Evolutionary conservation across 1,140 invertebrate species (phyloP).

Genomic region (Drosophila arawakana): DNA sequence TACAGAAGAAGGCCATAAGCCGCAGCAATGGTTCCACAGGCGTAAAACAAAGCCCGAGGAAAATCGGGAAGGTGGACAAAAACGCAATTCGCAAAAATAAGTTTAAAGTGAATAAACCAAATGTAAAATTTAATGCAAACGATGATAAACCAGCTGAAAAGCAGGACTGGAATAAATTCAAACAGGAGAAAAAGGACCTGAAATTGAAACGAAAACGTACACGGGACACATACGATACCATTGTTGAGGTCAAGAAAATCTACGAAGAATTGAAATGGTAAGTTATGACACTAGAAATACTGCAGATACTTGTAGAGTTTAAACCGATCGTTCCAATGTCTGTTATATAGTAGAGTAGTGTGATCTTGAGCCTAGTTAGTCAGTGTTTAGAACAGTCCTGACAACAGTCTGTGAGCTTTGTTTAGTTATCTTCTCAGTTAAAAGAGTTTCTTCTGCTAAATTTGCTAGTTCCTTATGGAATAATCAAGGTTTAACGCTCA

Average conservation of each 20-base stretch:
- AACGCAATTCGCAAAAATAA: slow-evolving; percentile 20
- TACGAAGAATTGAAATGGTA: slow-evolving; percentile 91
- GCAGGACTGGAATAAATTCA: slow-evolving; percentile 90
- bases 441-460: no score
- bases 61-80: not conserved
- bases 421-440: no score
- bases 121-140: slow-evolving; percentile 28
- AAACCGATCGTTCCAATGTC: no score
- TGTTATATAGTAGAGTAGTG: no score
- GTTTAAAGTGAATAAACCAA: slow-evolving; percentile 10
- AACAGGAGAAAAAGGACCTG: slow-evolving; percentile 90
- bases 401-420: no score
- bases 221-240: slow-evolving; percentile 88
- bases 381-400: no score
- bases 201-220: slow-evolving; percentile 86
- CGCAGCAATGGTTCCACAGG: not conserved
- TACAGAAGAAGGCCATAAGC: not conserved
- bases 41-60: not conserved
- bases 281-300: not conserved
- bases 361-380: no score
- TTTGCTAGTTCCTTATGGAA: no score
- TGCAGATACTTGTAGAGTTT: no score
- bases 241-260: slow-evolving; percentile 90
- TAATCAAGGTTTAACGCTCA: no score
- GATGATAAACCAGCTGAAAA: slow-evolving; percentile 78